Evolutionary conservation across 37 sponge, comb jelly and placozoan genomes (phyloP), one percentile per base, ranked within the genome.

Genomic region (Chondrosia reniformis): DNA sequence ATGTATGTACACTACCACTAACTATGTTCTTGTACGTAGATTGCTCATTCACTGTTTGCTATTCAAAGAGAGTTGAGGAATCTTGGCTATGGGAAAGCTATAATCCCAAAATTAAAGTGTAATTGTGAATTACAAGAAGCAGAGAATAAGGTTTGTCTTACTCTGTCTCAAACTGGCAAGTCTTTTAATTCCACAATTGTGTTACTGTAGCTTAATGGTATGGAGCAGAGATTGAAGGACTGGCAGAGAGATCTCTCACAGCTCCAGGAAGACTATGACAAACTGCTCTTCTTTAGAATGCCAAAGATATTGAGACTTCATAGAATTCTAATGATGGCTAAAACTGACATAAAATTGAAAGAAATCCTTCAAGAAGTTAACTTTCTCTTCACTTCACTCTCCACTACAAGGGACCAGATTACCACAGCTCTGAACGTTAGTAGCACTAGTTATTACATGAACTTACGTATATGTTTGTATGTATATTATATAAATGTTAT

Each of bases 221-320:
- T 79, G 25, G 78, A 86, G 27, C 1, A 31, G 13, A 30, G 24
- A 28, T 72, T 83, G 37, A 44, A 44, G 36, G 58, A 66, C 0
- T 90, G 86, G 86, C 42, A 54, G 24, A 12, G 58, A 25, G 66
- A 75, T 34, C 71, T 90, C 36, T 33, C 56, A 4, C n/a, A 58
- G 22, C 63, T 90, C 6, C 83, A 83, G 0, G 43, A 30, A 0
- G 44, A 81, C 30, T 90, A 81, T 54, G 79, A 85, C 22, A 86
- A 81, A 22, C 83, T 90, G 34, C 76, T 90, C 25, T 90, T 79
- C 46, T 90, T 90, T 52, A 58, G 59, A 40, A 56, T 85, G 0
- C 83, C 90, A 36, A 90, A 90, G 72, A 21, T 90, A 44, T 72
- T 85, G 7, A 82, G n/a, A n/a, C n/a, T n/a, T n/a, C n/a, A n/a